phyloP scores from a whole-genome alignment of 2,113 vertebrate genomes.

The Muscicapa adusta region DNA sequence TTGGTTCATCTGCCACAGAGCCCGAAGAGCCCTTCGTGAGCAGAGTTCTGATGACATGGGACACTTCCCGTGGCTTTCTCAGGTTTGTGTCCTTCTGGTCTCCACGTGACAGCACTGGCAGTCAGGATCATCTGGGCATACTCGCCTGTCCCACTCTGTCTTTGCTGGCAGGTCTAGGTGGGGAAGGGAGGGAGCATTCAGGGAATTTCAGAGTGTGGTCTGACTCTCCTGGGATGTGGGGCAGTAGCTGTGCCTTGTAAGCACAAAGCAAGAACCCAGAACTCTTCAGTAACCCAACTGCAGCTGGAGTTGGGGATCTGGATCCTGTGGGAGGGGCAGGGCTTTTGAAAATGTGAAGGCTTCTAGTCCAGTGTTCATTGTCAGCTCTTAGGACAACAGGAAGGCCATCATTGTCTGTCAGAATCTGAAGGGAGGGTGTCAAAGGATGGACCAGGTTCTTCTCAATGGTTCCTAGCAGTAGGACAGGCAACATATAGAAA shows the following conservation, averaged over 20 bases:
- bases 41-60: constrained; percentile 6
- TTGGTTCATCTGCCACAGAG: background rate
- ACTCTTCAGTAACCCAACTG: background rate
- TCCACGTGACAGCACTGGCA: background rate
- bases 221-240: background rate
- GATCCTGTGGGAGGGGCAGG: background rate
- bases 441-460: background rate
- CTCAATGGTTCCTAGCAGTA: background rate
- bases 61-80: constrained; percentile 17
- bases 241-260: background rate
- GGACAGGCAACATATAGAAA: background rate
- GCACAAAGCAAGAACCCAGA: background rate
- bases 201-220: background rate
- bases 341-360: background rate
- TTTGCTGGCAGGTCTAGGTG: background rate
- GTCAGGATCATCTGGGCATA: background rate
- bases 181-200: background rate
- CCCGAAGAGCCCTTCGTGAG: constrained; percentile 38
- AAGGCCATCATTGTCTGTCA: background rate
- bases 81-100: constrained; percentile 30
- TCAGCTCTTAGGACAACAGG: background rate
- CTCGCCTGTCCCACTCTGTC: background rate
- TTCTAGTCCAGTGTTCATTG: background rate
- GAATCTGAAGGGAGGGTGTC: background rate
- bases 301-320: background rate